These are phyloP conservation scores for Clinocottus analis DNA, from an alignment of 2,113 vertebrate genomes.

Conservation along the genomic window DNA sequence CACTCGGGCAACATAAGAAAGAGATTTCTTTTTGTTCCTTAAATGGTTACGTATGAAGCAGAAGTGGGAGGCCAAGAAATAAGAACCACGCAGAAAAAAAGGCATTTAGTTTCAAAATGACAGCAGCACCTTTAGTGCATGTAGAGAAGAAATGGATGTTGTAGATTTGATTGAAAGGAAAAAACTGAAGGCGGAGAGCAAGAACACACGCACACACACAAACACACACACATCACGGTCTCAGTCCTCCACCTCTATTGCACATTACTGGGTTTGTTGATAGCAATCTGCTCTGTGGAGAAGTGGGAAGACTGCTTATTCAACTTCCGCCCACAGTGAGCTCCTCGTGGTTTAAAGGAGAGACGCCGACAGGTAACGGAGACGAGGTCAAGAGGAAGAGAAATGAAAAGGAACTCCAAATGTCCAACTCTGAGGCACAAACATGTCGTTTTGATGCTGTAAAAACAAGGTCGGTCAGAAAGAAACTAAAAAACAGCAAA, in stretches of 20 bases:
- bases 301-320: conserved; percentile 59
- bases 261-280: conserved; percentile 25
- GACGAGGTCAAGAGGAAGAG: not conserved
- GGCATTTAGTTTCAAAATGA: conserved; percentile 31
- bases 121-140: not conserved
- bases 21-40: conserved; percentile 20
- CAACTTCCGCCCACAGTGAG: conserved; percentile 28
- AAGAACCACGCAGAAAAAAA: conserved; percentile 1
- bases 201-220: conserved; percentile 30
- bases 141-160: not conserved
- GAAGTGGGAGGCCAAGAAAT: conserved; percentile 24
- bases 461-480: not conserved
- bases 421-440: not conserved
- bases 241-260: not conserved
- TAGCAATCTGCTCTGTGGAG: conserved; percentile 44
- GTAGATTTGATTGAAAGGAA: conserved; percentile 12
- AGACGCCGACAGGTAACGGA: conserved; percentile 7
- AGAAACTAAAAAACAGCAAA: not conserved
- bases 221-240: conserved; percentile 24
- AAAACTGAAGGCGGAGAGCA: conserved; percentile 6
- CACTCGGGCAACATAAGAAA: conserved; percentile 38
- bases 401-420: not conserved
- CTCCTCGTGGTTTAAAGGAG: not conserved
- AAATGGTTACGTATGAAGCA: conserved; percentile 23
- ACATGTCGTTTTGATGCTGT: not conserved